Evolutionary conservation across 2,113 vertebrate genomes (phyloP).

Genomic region (Crocuta crocuta): DNA sequence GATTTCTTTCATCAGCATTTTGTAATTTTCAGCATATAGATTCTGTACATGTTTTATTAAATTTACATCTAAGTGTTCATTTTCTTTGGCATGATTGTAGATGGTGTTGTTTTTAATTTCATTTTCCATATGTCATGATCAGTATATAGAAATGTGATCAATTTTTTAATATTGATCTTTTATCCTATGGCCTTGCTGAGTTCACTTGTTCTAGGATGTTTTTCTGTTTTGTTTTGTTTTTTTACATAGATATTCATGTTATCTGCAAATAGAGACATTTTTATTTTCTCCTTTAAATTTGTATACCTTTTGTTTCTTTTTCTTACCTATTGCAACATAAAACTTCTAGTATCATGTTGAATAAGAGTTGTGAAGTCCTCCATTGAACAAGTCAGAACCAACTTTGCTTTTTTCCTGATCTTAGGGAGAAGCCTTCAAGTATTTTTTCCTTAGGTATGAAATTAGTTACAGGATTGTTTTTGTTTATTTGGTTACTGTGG

Average conservation of each 20-base stretch:
- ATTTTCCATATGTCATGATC: not conserved
- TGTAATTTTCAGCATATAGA: not conserved
- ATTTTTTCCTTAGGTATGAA: not conserved
- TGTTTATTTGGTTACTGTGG: not conserved
- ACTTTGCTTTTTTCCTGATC: not conserved
- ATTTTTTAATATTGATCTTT: not conserved
- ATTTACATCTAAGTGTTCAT: not conserved
- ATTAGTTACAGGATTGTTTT: not conserved
- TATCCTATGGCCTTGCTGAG: not conserved
- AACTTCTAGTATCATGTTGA: not conserved
- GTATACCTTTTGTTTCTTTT: not conserved
- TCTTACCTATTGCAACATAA: not conserved
- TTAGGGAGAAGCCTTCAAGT: not conserved
- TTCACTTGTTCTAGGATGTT: not conserved
- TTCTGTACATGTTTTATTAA: not conserved
- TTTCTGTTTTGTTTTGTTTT: not conserved
- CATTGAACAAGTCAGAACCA: not conserved
- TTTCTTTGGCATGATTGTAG: not conserved
- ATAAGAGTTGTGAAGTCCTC: not conserved
- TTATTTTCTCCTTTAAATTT: not conserved
- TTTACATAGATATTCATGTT: not conserved
- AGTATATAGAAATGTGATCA: not conserved
- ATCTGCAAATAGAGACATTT: not conserved
- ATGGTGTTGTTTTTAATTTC: not conserved
- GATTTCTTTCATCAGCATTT: not conserved